phyloP scores from a whole-genome alignment of 2,888 invertebrate species.

The Bembecia ichneumoniformis region DNA sequence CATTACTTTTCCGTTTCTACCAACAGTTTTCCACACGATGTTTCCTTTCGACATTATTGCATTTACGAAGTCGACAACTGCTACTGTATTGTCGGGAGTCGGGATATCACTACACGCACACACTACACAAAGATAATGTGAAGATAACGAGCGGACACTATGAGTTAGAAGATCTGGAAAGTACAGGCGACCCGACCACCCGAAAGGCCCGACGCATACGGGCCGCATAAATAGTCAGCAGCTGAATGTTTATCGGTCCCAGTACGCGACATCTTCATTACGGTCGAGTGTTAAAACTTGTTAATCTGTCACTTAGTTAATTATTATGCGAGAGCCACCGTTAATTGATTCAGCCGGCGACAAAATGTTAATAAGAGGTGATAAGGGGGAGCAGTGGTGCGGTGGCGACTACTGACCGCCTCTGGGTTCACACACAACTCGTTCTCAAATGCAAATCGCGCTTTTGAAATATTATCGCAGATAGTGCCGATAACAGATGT shows the following conservation, averaged over 20 bases:
- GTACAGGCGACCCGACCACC: conserved; percentile 27
- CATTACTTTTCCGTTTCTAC: too few relatives aligned
- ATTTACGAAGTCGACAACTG: too few relatives aligned
- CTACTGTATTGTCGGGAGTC: neutral
- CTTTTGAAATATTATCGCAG: conserved; percentile 42
- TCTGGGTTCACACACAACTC: conserved; percentile 15
- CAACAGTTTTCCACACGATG: too few relatives aligned
- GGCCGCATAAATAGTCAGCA: conserved; percentile 30
- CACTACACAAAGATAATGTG: neutral
- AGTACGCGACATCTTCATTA: conserved; percentile 65
- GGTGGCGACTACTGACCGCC: conserved; percentile 2
- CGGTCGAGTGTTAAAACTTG: conserved; percentile 66
- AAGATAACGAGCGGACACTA: neutral
- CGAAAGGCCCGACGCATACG: conserved; percentile 1
- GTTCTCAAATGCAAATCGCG: conserved; percentile 50
- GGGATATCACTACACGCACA: neutral
- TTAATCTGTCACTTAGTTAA: conserved; percentile 63
- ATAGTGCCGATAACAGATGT: conserved; percentile 39
- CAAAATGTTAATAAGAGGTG: conserved; percentile 65
- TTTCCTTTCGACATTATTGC: too few relatives aligned
- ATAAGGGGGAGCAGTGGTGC: conserved; percentile 30
- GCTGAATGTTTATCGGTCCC: conserved; percentile 27
- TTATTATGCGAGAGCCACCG: conserved; percentile 56
- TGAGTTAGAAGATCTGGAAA: neutral
- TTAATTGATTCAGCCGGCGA: conserved; percentile 65